These are phyloP conservation scores for Xylocampa areola DNA, from an alignment of 2,888 invertebrate genomes.

Conservation along the genomic window DNA sequence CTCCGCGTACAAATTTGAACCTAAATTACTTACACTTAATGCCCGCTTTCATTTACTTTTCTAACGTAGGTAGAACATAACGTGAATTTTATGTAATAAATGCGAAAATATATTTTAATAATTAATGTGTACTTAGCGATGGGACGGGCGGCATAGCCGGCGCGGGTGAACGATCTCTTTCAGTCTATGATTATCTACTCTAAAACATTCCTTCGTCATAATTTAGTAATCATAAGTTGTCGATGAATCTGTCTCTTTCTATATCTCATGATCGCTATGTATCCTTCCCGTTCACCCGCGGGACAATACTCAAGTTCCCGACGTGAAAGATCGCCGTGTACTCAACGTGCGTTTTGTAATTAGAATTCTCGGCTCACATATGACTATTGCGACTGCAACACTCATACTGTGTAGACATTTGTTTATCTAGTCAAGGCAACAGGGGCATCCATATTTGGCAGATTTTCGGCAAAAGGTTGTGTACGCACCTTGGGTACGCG, in stretches of 20 bases:
- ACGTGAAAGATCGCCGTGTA: conserved; percentile 75
- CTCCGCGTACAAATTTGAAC: conserved; percentile 88
- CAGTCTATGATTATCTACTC: conserved; percentile 40
- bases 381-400: conserved; percentile 61
- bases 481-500: conserved; percentile 84
- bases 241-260: conserved; percentile 51
- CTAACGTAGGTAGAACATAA: conserved; percentile 89
- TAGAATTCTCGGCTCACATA: conserved; percentile 54
- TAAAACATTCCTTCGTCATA: conserved; percentile 51
- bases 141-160: conserved; percentile 87
- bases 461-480: conserved; percentile 64
- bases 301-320: conserved; percentile 83
- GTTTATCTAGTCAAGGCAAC: conserved; percentile 75
- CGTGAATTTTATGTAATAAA: conserved; percentile 90
- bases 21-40: conserved; percentile 84
- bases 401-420: conserved; percentile 60
- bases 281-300: conserved; percentile 81
- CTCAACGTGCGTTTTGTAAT: conserved; percentile 78
- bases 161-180: conserved; percentile 80
- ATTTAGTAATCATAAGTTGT: conserved; percentile 45
- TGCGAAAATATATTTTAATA: conserved; percentile 90
- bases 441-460: conserved; percentile 53
- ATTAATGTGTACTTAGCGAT: conserved; percentile 89
- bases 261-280: conserved; percentile 38
- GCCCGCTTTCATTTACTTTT: conserved; percentile 87